Conservation (phyloP, 2,113 vertebrate species). For the Antechinus stuartii region DNA sequence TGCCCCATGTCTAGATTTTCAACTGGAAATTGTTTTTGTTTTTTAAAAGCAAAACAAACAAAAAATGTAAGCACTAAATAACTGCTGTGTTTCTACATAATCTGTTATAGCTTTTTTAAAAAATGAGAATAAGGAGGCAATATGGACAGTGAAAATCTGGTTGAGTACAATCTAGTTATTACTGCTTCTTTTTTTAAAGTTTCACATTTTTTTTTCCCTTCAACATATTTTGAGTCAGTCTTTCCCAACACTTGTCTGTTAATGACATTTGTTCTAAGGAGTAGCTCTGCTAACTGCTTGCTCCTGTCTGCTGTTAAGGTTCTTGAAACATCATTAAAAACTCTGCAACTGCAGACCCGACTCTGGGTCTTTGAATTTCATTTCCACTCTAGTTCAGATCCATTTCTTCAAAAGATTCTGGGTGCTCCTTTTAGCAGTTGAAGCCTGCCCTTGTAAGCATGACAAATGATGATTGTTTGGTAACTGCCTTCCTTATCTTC, state of each 20-base stretch:
- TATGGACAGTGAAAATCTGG: constrained; percentile 28
- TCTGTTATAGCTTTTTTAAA: not conserved
- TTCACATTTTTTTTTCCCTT: constrained; percentile 48
- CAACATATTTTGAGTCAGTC: constrained; percentile 55
- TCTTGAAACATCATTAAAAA: constrained; percentile 68
- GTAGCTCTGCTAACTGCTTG: constrained; percentile 68
- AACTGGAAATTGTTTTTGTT: not conserved
- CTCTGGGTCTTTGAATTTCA: constrained; percentile 55
- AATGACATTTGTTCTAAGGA: constrained; percentile 63
- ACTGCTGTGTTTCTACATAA: not conserved
- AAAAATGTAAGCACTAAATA: not conserved
- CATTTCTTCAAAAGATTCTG: constrained; percentile 64
- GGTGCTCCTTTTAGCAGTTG: not conserved
- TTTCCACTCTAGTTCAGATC: constrained; percentile 49
- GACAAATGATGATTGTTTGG: constrained; percentile 19
- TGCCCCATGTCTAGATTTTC: not conserved
- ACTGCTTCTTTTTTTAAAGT: constrained; percentile 57
- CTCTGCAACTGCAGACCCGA: constrained; percentile 11
- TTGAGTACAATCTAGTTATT: constrained; percentile 23
- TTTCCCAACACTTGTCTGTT: constrained; percentile 54
- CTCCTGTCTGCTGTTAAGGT: constrained; percentile 55
- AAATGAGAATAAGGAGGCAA: constrained; percentile 31
- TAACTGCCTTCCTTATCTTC: constrained; percentile 55
- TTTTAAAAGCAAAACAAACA: constrained; percentile 20
- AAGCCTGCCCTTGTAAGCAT: constrained; percentile 41